Base-by-base conservation (phyloP, 2,113 vertebrate genomes). In the Pluvianellus socialis region DNA sequence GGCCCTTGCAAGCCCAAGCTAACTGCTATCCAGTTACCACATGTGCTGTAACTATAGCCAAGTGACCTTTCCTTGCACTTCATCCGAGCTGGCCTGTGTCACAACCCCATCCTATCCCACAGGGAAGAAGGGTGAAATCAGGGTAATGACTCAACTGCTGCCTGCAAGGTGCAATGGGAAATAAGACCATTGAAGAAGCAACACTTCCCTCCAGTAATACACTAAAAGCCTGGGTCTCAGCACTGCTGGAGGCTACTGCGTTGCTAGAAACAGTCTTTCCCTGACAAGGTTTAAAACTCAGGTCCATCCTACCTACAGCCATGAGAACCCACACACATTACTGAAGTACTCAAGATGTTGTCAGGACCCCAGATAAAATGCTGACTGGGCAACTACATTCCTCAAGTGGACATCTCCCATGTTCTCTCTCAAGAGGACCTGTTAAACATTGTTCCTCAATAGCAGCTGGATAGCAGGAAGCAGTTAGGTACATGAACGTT, bases 21-120 rank as follows among this genome's bases (percentile, higher is more conserved):
- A 30, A 12, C 21, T 45, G 79, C 87, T 94, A 63, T 97, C 92
- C 72, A 72, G 23, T 97, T 97, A 97, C 97, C 92, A 61, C 38
- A 77, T 19, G 65, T 33, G 70, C 86, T 91, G 77, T 92, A 97
- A 97, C 67, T 53, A 13, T 30, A 97, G 68, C 82, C 47, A 63
- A 61, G 22, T 92, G 94, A 97, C 97, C 96, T 98, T 98, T 95
- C 12, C 67, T 65, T 53, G n/a, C 12, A 30, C 59, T 76, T 74
- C 62, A 65, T 14, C 72, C 23, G 20, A 73, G 50, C 71, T 53
- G 21, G 42, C 13, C 88, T n/a, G 27, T 22, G 52, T 7, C 79
- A 92, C 55, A 68, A 28, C 10, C 56, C 38, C 65, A 79, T 10
- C 58, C 28, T 2, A 3, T 16, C 44, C 58, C 87, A 75, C 33